Conservation (phyloP, 2,888 invertebrate species). For the Caenorhabditis sp. region DNA sequence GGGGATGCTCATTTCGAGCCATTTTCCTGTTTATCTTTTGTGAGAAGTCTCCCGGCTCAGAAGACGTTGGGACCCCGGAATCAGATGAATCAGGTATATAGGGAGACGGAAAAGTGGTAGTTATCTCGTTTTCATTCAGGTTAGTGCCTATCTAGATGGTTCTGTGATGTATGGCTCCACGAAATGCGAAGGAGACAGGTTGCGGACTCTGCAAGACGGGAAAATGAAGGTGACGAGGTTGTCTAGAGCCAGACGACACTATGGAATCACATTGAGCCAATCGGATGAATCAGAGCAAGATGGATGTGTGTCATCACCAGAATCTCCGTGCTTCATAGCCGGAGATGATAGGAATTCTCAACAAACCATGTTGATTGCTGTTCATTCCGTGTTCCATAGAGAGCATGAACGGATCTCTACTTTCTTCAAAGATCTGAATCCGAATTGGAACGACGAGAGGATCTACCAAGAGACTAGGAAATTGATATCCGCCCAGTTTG, state of each 20-base stretch:
- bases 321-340: slow-evolving; percentile 70
- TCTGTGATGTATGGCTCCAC: slow-evolving; percentile 82
- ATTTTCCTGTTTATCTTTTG: slow-evolving; percentile 85
- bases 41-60: slow-evolving; percentile 93
- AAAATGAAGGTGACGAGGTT: slow-evolving; percentile 75
- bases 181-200: slow-evolving; percentile 76
- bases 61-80: slow-evolving; percentile 86
- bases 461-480: slow-evolving; percentile 84
- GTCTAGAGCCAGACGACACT: slow-evolving; percentile 29
- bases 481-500: slow-evolving; percentile 86
- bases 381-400: slow-evolving; percentile 81
- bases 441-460: slow-evolving; percentile 83
- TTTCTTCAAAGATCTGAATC: slow-evolving; percentile 76
- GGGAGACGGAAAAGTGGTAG: neutral
- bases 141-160: slow-evolving; percentile 86
- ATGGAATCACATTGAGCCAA: slow-evolving; percentile 67
- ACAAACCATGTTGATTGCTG: slow-evolving; percentile 78
- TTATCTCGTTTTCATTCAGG: slow-evolving; percentile 80
- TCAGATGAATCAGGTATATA: slow-evolving; percentile 86
- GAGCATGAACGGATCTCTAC: slow-evolving; percentile 82
- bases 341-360: slow-evolving; percentile 82
- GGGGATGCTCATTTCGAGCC: slow-evolving; percentile 93
- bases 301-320: slow-evolving; percentile 69
- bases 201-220: slow-evolving; percentile 78
- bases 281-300: slow-evolving; percentile 87